Base-by-base conservation (phyloP, 1,140 invertebrate genomes). In the Ceratina australensis region DNA sequence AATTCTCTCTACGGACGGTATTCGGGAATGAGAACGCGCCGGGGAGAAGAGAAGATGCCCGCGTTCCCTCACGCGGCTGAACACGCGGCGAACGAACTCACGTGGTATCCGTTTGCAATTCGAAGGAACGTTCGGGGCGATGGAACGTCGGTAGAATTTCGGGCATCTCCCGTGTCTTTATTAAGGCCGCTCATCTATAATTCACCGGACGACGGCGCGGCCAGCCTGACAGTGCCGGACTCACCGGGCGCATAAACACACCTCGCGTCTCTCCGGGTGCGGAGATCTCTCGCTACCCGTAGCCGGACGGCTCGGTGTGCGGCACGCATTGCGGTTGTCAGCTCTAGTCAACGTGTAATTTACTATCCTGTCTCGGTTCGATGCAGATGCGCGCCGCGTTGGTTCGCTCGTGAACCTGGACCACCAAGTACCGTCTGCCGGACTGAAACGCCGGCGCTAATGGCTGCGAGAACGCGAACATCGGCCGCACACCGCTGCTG, bases 261-360 rank as follows among this genome's bases (percentile, higher is more conserved):
- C 78, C 73, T 67, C 86, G 71, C 83, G 33, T 42, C 33, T 42
- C 33, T 42, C 33, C 33, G 33, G 33, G 33, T 42, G 33, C 33
- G 33, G 33, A 42, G 33, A 42, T 42, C 33, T n/a, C n/a, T n/a
- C n/a, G n/a, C n/a, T n/a, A n/a, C 85, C 26, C 59, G 75, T 73
- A 67, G 33, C 33, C 85, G 84, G 84, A 61, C 65, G 69, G 56
- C 33, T 47, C 60, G 57, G 72, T 80, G 80, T 82, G 79, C 64
- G 72, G 73, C 72, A 86, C 82, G 86, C 82, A 86, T 87, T 88
- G 87, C 85, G 71, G 80, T 83, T 88, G 87, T 89, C 87, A 88
- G 84, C 81, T 79, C 86, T 85, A 89, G 87, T 89, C 87, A 86
- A 86, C 87, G 84, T 83, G 86, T 88, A 88, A 89, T 89, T 89